Base-by-base conservation (phyloP, 2,113 vertebrate genomes). In the Camelus bactrianus region DNA sequence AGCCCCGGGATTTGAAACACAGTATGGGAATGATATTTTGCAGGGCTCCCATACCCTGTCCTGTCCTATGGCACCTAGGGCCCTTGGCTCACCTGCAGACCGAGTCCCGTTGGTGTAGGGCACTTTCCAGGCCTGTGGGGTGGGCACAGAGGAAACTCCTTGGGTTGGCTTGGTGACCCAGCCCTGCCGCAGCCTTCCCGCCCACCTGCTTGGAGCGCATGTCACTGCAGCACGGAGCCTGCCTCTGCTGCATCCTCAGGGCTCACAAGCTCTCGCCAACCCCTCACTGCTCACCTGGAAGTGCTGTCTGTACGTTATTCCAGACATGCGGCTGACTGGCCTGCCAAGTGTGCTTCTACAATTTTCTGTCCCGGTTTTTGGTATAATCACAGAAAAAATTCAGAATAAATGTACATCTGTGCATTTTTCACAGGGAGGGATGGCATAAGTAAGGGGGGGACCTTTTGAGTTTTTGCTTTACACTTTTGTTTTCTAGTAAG, bases 1-100 rank as follows among this genome's bases (percentile, higher is more conserved):
- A 0, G 30, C 30, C 50, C 16, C 0, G 3, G 64, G 42, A 28
- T 46, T 30, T 5, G 1, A 20, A 38, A 16, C 84, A 38, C 0
- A 32, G 80, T 17, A 8, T 0, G 3, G 13, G 4, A 28, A 5
- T 52, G 2, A 17, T 8, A 0, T n/a, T 58, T 35, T 17, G 0
- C 1, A 0, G 54, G 30, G 48, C 32, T 26, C 48, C 13, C 14
- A 4, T 2, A 3, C 2, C 7, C 38, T 60, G 69, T 62, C 65
- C n/a, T 26, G 1, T 5, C 8, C 52, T 58, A 11, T 32, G 54
- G 30, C 26, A 22, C 12, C 8, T 4, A 0, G 64, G 72, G 9
- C 22, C 56, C 8, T 13, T 26, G 46, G n/a, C 35, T 42, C 60
- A 24, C 14, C 26, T 65, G 38, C 26, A 28, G 50, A 60, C 28